phyloP scores from a whole-genome alignment of 2,888 invertebrate species.

The Ophion ventricosus region DNA sequence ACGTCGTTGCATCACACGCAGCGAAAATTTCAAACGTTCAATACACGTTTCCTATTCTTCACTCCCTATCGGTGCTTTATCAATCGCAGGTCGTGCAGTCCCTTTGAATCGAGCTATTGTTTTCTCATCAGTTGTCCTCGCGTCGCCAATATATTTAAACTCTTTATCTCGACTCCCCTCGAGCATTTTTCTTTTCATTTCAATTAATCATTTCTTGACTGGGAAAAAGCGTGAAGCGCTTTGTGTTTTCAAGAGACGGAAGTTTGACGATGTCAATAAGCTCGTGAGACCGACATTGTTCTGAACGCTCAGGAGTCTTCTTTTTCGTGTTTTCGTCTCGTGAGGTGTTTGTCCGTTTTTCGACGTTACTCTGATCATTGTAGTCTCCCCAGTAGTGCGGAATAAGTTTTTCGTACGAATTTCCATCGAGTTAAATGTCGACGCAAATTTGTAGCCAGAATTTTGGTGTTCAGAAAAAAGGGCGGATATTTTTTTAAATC shows the following conservation, averaged over 20 bases:
- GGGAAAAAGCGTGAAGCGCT: slow-evolving; percentile 18
- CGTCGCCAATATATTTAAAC: slow-evolving; percentile 7
- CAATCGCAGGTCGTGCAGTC: slow-evolving; percentile 36
- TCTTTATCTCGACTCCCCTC: slow-evolving; percentile 4
- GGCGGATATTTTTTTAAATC: too few relatives aligned
- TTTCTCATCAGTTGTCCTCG: slow-evolving; percentile 26
- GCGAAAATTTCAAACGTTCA: slow-evolving; percentile 13
- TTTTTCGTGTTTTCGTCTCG: slow-evolving; percentile 12
- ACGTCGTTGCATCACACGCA: slow-evolving; percentile 31
- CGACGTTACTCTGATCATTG: not conserved
- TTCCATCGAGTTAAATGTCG: not conserved
- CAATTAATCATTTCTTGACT: slow-evolving; percentile 8
- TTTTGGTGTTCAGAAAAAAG: not conserved
- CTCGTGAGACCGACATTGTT: not conserved
- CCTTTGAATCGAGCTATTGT: slow-evolving; percentile 30
- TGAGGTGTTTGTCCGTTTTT: slow-evolving; percentile 10
- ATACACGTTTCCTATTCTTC: slow-evolving; percentile 14
- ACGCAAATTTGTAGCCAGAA: not conserved
- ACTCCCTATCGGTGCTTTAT: slow-evolving; percentile 18
- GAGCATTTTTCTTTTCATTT: slow-evolving; percentile 2
- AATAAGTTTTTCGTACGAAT: not conserved
- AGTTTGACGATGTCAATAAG: slow-evolving; percentile 15
- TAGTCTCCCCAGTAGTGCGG: not conserved
- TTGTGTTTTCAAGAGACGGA: not conserved
- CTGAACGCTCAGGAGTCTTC: not conserved